A percentile compares a stretch with the other conserved stretches of the same genome.
Conservation (phyloP, 1,140 invertebrate genomes). For the Ctenoplectra terminalis region DNA sequence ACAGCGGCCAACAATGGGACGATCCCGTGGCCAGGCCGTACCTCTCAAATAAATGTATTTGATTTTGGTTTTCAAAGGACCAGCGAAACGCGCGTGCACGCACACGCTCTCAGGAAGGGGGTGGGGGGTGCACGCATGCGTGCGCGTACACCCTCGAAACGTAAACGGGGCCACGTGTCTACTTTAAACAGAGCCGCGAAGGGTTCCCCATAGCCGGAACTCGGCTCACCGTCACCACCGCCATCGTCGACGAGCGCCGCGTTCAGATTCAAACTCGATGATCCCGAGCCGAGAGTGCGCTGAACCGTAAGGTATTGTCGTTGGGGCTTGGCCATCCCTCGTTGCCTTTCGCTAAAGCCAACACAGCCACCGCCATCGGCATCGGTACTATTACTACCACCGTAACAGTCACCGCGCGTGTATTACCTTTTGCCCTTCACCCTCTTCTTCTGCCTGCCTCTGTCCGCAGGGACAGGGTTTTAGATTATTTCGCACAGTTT, state of each 20-base stretch:
- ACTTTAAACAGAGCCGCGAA: constrained; percentile 77
- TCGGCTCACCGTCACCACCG: constrained; percentile 39
- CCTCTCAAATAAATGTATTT: constrained; percentile 77
- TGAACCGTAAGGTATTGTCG: constrained; percentile 79
- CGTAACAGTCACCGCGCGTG: constrained; percentile 23
- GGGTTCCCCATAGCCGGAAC: constrained; percentile 36
- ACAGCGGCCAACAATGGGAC: constrained; percentile 63
- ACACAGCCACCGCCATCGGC: constrained; percentile 30
- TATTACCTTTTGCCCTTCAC: constrained; percentile 31
- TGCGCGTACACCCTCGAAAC: constrained; percentile 60
- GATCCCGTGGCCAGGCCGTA: constrained; percentile 52
- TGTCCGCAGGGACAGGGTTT: constrained; percentile 18
- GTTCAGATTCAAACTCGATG: constrained; percentile 74
- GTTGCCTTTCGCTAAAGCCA: constrained; percentile 61
- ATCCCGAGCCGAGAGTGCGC: constrained; percentile 74
- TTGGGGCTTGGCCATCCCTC: constrained; percentile 69
- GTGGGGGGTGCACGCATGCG: background rate
- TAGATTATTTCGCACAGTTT: constrained; percentile 80
- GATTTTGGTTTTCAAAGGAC: constrained; percentile 81
- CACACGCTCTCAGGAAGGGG: background rate
- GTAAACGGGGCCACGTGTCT: constrained; percentile 81
- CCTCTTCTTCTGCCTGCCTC: background rate
- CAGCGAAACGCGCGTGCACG: constrained; percentile 40
- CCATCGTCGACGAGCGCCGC: constrained; percentile 45
- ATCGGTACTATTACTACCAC: constrained; percentile 45